Evolutionary conservation across 1,140 invertebrate species (phyloP), one percentile per base, ranked within the genome.

Genomic region (Cotesia chilonis): DNA sequence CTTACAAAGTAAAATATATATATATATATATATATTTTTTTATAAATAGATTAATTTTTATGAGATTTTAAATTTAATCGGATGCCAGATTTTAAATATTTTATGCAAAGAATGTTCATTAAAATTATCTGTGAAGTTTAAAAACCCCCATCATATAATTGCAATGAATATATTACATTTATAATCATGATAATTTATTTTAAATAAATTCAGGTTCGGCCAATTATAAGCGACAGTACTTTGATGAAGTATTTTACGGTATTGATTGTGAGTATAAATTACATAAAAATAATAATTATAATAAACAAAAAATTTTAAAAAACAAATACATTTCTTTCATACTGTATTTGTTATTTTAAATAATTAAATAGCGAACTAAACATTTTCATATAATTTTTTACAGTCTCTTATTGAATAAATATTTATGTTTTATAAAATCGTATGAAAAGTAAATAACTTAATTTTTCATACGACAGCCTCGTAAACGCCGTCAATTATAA

Each of bases 381-480:
- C 38, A 52, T 66, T 51, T 51, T 52, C 35, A 64, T 28, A 54
- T 72, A 54, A 14, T 36, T 71, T 67, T 75, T 72, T 75, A 71
- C 74, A 75, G 70, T 75, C 71, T 72, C 59, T 65, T 70, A 54
- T 75, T 69, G 47, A 47, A 52, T 70, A 57, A 61, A 61, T 54
- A 57, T 57, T 41, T 55, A 54, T 73, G 4, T 61, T 47, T 6
- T 47, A 47, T 47, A 63, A 55, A 51, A 51, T 64, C 68, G 61
- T 55, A 54, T 63, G 57, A 68, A 3, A 63, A 73, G 37, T 68
- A 20, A 73, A 47, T 47, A 6, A 9, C 36, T 20, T 14, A 36
- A 73, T 41, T 70, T 54, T 66, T 63, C 52, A 68, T 59, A 70
- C 68, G 68, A 73, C 67, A 73, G 72, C 72, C 68, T 73, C 72